A percentile compares a stretch with the other conserved stretches of the same genome.
These are phyloP conservation scores for Mellivora capensis DNA, from an alignment of 2,113 vertebrate species.

Conservation along the genomic window DNA sequence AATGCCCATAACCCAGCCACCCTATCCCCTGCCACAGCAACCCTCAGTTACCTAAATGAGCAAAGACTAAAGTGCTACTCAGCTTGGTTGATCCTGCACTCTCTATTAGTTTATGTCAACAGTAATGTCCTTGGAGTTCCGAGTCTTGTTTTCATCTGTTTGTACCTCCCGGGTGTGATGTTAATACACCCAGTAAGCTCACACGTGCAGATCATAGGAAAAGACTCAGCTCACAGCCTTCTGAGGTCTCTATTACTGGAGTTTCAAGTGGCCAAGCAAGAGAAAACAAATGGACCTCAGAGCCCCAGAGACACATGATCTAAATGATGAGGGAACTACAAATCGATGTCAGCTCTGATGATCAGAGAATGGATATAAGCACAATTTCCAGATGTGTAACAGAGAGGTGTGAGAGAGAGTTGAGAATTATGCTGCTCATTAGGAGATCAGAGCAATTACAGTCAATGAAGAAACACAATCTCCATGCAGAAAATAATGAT, in stretches of 20 bases:
- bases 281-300: neutral
- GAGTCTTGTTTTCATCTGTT: slow-evolving; percentile 20
- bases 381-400: neutral
- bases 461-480: slow-evolving; percentile 66
- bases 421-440: neutral
- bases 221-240: neutral
- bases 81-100: neutral
- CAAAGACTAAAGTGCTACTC: neutral
- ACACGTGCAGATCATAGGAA: neutral
- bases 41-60: neutral
- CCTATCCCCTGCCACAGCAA: no score
- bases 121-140: neutral
- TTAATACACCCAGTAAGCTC: neutral
- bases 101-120: neutral
- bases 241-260: neutral
- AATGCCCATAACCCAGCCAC: no score
- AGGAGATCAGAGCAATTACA: slow-evolving; percentile 61
- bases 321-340: neutral
- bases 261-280: neutral
- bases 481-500: slow-evolving; percentile 39
- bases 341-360: neutral
- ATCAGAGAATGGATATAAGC: neutral
- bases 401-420: neutral
- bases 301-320: neutral
- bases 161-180: slow-evolving; percentile 12